Conservation (phyloP, 2,888 invertebrate genomes). For the Nemotelus nigrinus region DNA sequence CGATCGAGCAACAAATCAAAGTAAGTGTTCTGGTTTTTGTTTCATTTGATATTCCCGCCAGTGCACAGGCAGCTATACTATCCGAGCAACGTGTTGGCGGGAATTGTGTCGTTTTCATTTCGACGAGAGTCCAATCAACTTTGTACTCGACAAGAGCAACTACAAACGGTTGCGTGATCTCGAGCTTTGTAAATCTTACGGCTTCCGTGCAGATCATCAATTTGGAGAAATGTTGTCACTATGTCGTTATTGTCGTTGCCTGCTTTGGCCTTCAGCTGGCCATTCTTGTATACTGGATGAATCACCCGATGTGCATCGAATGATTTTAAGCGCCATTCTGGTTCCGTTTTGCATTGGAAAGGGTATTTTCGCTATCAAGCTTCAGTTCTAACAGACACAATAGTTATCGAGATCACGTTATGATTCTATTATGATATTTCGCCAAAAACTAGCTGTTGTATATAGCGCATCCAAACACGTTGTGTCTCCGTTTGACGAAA, state of each 20-base stretch:
- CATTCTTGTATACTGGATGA: conserved; percentile 89
- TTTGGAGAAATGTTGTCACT: conserved; percentile 94
- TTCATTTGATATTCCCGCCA: too few relatives aligned
- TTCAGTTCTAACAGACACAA: too few relatives aligned
- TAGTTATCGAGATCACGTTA: too few relatives aligned
- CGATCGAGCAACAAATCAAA: too few relatives aligned
- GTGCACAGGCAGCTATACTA: conserved; percentile 81
- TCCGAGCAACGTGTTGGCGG: conserved; percentile 92
- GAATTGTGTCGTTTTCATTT: conserved; percentile 93
- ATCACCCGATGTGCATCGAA: conserved; percentile 84
- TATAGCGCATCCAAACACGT: too few relatives aligned
- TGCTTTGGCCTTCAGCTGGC: conserved; percentile 94
- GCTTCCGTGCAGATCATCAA: conserved; percentile 84
- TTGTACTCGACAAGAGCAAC: conserved; percentile 65
- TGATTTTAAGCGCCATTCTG: too few relatives aligned
- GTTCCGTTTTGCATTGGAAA: too few relatives aligned
- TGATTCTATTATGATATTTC: too few relatives aligned
- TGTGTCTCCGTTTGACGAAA: too few relatives aligned
- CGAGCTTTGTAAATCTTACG: conserved; percentile 86
- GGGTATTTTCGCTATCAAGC: too few relatives aligned
- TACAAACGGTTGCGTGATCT: conserved; percentile 70
- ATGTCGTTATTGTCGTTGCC: conserved; percentile 92
- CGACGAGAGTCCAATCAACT: conserved; percentile 80
- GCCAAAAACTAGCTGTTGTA: too few relatives aligned
- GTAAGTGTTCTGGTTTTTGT: too few relatives aligned